Base-by-base conservation (phyloP, 2,888 invertebrate species). In the Pammene aurita region DNA sequence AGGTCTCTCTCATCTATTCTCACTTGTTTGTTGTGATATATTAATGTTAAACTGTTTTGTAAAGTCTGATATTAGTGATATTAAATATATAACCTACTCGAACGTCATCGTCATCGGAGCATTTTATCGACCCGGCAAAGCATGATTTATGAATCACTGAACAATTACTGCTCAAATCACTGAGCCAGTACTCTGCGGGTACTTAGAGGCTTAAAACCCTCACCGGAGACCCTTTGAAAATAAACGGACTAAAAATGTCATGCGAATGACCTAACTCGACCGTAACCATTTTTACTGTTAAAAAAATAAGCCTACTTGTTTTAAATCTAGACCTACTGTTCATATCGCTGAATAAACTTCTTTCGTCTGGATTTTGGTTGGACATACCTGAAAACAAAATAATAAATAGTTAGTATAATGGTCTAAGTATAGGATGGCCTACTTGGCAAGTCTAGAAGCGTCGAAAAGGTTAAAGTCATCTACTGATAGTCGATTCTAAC, bases 81-180 rank as follows among this genome's bases (percentile, higher is more conserved):
- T 42, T 42, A 11, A 42, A 5, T 11, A 11, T 11, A 42, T 34
- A 18, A 50, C 38, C 16, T 41, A 41, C n/a, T 18, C 18, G 10
- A 13, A 13, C 38, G 14, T 38, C 5, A 1, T 18, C 38, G 14
- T 38, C 5, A 1, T 18, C 2, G 4, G 61, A 44, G 10, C 57
- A 26, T 62, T 50, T 13, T 18, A 50, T 38, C 38, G 38, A 16
- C 16, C 50, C 50, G 18, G 50, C 18, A 61, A 61, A 50, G 61
- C 61, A 50, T 61, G 18, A 50, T 62, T 62, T 50, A 61, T 61
- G 50, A 62, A 62, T 62, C 61, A 41, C n/a, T 62, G 61, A 62
- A 50, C 50, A 62, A 62, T 62, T 50, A 62, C 50, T 50, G 18
- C 13, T 50, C 50, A 62, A 62, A 62, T 62, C 61, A 62, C 38